phyloP scores from a whole-genome alignment of 92 coral and sea anemone species.

The Parazoanthus darwini region DNA sequence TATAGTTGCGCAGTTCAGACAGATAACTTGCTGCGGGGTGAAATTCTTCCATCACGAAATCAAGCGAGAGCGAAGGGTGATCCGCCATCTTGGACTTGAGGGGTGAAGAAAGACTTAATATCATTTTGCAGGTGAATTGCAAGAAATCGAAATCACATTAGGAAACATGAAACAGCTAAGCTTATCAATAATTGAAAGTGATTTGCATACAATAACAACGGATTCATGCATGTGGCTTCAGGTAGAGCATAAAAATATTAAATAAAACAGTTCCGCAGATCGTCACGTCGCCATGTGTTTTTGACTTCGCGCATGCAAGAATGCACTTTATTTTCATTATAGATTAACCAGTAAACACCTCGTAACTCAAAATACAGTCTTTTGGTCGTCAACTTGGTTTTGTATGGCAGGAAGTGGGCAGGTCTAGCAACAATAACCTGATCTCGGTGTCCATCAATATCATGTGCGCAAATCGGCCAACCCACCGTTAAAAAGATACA shows the following conservation, averaged over 20 bases:
- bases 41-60: not conserved
- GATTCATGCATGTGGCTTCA: conserved; percentile 29
- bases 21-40: not conserved
- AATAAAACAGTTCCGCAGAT: conserved; percentile 9
- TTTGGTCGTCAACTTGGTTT: not conserved
- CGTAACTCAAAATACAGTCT: not conserved
- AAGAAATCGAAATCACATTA: conserved; percentile 27
- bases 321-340: not conserved
- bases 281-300: not conserved
- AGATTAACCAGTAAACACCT: not conserved
- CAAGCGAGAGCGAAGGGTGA: not conserved
- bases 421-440: not conserved
- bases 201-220: conserved; percentile 42
- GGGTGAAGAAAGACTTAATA: conserved; percentile 18
- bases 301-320: conserved; percentile 3
- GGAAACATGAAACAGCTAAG: conserved; percentile 3
- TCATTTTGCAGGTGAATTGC: conserved; percentile 45
- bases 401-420: not conserved
- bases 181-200: conserved; percentile 36
- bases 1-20: not conserved
- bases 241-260: not conserved
- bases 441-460: not conserved
- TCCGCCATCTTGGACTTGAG: conserved; percentile 65
- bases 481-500: no score
- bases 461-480: not conserved